A percentile compares a stretch with the other conserved stretches of the same genome.
Conservation (phyloP, 2,113 vertebrate genomes). For the Redunca redunca region DNA sequence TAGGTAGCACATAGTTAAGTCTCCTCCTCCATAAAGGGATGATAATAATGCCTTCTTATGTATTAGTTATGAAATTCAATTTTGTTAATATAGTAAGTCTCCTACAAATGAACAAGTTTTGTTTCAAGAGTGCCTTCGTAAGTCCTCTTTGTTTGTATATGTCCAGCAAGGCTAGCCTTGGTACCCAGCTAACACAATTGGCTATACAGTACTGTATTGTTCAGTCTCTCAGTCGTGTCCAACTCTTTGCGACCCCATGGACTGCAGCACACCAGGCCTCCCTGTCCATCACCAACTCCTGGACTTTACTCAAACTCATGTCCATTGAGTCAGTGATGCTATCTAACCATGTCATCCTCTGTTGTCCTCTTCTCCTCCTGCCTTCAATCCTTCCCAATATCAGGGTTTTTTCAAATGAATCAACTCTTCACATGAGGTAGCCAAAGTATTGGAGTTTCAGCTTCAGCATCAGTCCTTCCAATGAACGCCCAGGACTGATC, state of each 20-base stretch:
- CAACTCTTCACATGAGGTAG: background rate
- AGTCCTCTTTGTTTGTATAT: background rate
- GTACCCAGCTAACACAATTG: background rate
- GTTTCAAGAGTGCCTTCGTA: background rate
- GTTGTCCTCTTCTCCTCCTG: background rate
- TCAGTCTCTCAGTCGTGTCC: fast-evolving
- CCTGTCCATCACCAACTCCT: background rate
- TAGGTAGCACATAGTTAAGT: background rate
- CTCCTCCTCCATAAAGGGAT: background rate
- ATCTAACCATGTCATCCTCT: background rate
- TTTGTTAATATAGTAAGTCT: background rate
- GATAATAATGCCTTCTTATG: background rate
- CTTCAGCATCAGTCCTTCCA: background rate
- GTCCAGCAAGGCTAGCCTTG: background rate
- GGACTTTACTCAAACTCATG: background rate
- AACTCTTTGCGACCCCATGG: background rate
- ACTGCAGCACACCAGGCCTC: background rate
- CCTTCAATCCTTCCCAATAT: background rate
- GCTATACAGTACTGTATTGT: background rate
- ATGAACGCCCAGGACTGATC: background rate
- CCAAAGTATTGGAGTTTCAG: background rate
- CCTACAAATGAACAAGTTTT: background rate
- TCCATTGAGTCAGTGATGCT: background rate
- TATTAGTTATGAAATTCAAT: background rate
- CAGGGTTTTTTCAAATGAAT: background rate